Evolutionary conservation across 2,797 vertebrate genomes (phyloP).

Genomic region (Onychomys leucogaster): DNA sequence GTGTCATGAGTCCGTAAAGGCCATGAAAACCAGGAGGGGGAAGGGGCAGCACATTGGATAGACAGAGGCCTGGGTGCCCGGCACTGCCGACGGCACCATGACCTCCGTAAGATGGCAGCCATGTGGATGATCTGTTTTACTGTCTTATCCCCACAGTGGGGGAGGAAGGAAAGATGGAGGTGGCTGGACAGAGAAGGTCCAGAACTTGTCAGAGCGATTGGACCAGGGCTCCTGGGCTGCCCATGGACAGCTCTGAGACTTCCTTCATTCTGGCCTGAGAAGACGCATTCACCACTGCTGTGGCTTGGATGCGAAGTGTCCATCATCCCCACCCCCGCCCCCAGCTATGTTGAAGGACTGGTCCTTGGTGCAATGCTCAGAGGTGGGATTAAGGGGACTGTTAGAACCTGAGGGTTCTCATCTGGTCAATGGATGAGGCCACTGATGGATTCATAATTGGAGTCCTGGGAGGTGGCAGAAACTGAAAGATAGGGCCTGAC

Average conservation of each 20-base stretch:
- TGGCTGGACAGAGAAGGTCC: not conserved
- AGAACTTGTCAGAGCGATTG: not conserved
- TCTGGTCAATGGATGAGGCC: not conserved
- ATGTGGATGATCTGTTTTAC: too few relatives aligned
- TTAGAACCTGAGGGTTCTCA: not conserved
- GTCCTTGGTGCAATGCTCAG: not conserved
- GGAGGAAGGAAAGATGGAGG: not conserved
- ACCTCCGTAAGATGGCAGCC: not conserved
- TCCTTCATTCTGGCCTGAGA: not conserved
- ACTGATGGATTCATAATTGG: too few relatives aligned
- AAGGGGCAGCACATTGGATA: not conserved
- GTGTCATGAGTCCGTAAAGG: not conserved
- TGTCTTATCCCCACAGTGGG: too few relatives aligned
- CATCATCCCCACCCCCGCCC: not conserved
- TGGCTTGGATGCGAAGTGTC: not conserved
- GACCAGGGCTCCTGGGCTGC: too few relatives aligned
- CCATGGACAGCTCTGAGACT: rapidly evolving
- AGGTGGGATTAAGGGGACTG: too few relatives aligned
- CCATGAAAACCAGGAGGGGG: not conserved
- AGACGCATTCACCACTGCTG: too few relatives aligned
- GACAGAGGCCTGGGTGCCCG: rapidly evolving
- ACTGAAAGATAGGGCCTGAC: not conserved
- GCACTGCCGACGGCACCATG: rapidly evolving
- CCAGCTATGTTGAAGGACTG: not conserved
- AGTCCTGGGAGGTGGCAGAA: not conserved